A percentile compares a stretch with the other conserved stretches of the same genome.
These are phyloP conservation scores for Dendrocincla tyrannina DNA, from an alignment of 2,797 vertebrate species.

Conservation along the genomic window DNA sequence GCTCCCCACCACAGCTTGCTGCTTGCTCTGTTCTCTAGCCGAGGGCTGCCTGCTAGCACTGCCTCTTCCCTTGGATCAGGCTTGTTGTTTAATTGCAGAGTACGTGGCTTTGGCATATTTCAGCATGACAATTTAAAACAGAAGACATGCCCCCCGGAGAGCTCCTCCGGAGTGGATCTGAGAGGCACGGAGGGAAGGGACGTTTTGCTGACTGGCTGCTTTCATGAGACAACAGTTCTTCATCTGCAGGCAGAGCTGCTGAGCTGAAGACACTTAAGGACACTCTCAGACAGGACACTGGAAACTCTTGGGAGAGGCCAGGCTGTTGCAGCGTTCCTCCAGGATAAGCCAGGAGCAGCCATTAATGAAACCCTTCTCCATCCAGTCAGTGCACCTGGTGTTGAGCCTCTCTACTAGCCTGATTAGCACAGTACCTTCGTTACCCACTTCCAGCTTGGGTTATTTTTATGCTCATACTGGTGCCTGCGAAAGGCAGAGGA, in stretches of 20 bases:
- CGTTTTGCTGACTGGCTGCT: background rate
- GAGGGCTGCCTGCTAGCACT: background rate
- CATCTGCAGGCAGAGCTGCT: background rate
- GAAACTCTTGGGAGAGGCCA: background rate
- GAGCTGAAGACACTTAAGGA: conserved; percentile 20
- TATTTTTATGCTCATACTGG: background rate
- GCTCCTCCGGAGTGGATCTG: background rate
- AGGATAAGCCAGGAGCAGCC: conserved; percentile 10
- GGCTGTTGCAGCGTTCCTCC: background rate
- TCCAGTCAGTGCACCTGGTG: background rate
- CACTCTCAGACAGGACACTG: background rate
- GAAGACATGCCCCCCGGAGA: background rate
- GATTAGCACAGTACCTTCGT: background rate
- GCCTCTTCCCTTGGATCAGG: background rate
- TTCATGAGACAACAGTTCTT: background rate
- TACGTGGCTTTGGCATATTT: background rate
- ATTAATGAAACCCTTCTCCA: background rate
- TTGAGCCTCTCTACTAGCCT: conserved; percentile 3
- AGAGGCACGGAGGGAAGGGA: background rate
- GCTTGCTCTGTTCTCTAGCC: background rate
- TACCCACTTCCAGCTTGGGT: background rate
- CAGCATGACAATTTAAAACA: background rate
- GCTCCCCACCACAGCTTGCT: background rate
- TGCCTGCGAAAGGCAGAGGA: background rate
- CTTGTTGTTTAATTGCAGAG: background rate